Base-by-base conservation (phyloP, 2,113 vertebrate species). In the Corynorhinus townsendii region DNA sequence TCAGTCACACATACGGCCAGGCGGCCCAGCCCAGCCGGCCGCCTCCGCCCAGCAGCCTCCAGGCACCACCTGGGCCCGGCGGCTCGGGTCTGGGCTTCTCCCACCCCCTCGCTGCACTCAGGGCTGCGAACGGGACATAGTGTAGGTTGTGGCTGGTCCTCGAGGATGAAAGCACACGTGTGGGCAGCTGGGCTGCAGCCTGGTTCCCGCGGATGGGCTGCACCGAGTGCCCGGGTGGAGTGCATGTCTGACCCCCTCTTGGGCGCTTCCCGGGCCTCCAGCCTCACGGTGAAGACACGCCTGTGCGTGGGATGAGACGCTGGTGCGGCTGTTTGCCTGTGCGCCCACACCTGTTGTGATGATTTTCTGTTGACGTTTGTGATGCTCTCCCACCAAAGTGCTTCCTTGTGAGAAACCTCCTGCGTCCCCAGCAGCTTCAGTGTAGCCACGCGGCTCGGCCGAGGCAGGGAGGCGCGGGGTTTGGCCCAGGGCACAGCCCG, bases 311-410 rank as follows among this genome's bases (percentile, higher is more conserved):
- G 75, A 38, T 5, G 40, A 49, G 24, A 71, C 16, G 2, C 16
- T 1, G 38, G 83, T 11, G 14, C 3, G 59, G 4, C 86, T 52
- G 40, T 84, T 47, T 86, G 89, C 47, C 38, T 72, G 28, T 14
- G 33, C 85, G 64, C 47, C 30, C 0, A 0, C 16, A 35, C 43
- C 33, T 26, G 77, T 86, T 64, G 75, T 59, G 40, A 52, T 28
- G 52, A 38, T 24, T 28, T 83, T 79, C 77, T 85, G 72, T 64
- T 75, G 68, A 47, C 35, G 52, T 49, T 66, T 47, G 56, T 49
- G 68, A 1, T 52, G 54, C 28, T 59, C 7, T 68, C 49, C 86
- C 94, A 94, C 97, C 96, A 7, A 94, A 94, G 96, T 93, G 94
- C 92, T 95, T 75, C 28, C 68, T 79, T 52, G 73, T 81, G 38